Conservation (phyloP, 2,113 vertebrate species). For the Pelodiscus sinensis region DNA sequence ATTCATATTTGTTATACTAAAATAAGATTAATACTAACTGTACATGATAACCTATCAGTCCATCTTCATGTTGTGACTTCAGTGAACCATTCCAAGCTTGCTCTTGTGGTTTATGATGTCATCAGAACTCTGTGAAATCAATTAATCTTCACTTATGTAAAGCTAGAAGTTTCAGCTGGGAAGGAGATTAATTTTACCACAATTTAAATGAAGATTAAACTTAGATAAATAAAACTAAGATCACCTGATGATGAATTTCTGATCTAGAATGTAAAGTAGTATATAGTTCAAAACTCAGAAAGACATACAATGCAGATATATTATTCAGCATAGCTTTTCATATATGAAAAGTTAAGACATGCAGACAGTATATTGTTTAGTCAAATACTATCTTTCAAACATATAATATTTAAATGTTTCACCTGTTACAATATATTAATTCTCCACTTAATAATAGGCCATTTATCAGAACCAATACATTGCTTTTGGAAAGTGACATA, state of each 20-base stretch:
- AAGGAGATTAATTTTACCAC: too few species aligned
- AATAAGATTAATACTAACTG: neutral
- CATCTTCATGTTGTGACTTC: neutral
- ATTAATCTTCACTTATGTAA: neutral
- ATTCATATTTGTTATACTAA: neutral
- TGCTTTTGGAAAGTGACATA: slow-evolving; percentile 46
- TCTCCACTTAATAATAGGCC: neutral
- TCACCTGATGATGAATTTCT: slow-evolving; percentile 64
- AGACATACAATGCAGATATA: neutral
- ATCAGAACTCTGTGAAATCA: slow-evolving; percentile 5
- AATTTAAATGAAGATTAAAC: neutral
- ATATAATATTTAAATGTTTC: slow-evolving; percentile 50
- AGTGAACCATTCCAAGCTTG: neutral
- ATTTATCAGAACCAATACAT: slow-evolving; percentile 47
- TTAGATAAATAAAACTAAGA: slow-evolving; percentile 63
- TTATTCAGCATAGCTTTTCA: slow-evolving; percentile 29
- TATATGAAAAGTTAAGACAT: slow-evolving; percentile 29
- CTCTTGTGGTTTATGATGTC: neutral
- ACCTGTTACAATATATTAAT: neutral
- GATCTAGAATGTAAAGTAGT: slow-evolving; percentile 33
- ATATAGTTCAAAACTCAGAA: slow-evolving; percentile 33
- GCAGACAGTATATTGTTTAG: slow-evolving; percentile 2
- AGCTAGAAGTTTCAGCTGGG: neutral
- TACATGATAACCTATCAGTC: neutral
- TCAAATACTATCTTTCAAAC: slow-evolving; percentile 16